These are phyloP conservation scores for Tachyglossus aculeatus DNA, from an alignment of 2,797 vertebrate genomes.

Conservation along the genomic window DNA sequence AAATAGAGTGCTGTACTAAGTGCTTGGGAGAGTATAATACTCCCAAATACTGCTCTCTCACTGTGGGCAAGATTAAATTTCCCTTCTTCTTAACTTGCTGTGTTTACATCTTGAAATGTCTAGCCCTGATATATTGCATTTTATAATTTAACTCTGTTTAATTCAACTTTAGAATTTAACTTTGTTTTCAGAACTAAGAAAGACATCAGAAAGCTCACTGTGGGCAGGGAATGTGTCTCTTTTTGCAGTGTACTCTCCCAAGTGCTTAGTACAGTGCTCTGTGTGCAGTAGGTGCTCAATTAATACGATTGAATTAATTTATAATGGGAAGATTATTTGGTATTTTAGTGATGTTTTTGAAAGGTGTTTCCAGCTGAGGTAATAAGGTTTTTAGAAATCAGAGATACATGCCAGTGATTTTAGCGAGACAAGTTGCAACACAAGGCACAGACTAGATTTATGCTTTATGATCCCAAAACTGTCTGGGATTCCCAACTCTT, in stretches of 20 bases:
- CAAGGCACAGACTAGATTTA: slow-evolving; percentile 51
- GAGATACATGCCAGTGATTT: slow-evolving; percentile 43
- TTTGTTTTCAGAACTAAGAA: slow-evolving; percentile 59
- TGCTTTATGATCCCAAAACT: slow-evolving; percentile 59
- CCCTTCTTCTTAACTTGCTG: slow-evolving; percentile 38
- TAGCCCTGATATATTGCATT: slow-evolving; percentile 33
- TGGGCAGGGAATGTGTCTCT: no score
- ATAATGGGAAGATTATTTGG: background rate
- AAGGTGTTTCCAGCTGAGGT: slow-evolving; percentile 40
- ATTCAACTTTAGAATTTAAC: slow-evolving; percentile 62
- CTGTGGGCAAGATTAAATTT: background rate
- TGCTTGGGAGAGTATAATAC: no score
- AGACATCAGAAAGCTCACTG: no score
- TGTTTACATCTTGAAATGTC: slow-evolving; percentile 31
- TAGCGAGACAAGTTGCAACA: slow-evolving; percentile 36
- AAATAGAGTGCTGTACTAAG: no score
- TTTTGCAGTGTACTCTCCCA: no score
- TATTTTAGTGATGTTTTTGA: slow-evolving; percentile 36
- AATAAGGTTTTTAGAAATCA: slow-evolving; percentile 41
- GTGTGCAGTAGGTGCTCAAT: no score
- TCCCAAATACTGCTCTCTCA: no score
- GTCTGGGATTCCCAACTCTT: slow-evolving; percentile 42
- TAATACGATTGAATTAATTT: no score
- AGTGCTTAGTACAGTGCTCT: no score
- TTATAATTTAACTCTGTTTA: slow-evolving; percentile 58